Evolutionary conservation across 2,797 vertebrate species (phyloP), one percentile per base, ranked within the genome.

Genomic region (Oreonectes daqikongensis): DNA sequence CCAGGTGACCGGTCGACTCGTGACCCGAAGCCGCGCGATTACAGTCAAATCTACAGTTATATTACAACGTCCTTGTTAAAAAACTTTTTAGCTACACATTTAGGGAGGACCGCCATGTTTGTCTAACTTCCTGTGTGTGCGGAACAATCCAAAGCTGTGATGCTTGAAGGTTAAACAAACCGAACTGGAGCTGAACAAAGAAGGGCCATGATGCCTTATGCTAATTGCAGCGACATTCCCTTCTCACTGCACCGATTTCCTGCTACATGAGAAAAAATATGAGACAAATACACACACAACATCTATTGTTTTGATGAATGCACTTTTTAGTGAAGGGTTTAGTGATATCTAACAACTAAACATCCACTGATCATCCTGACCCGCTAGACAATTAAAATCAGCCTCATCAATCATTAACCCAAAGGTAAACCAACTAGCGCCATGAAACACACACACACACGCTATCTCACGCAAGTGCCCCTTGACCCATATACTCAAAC

Each of bases 221-320:
- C 46, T 80, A 83, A 85, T 82, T 85, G 76, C 50, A 75, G 69
- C 14, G 26, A 50, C 57, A 35, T 81, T 66, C 10, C 63, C 61
- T 14, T 17, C 71, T 77, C 75, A 38, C 75, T 64, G 63, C 50
- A 30, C 65, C 63, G 8, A 82, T 85, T 84, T 84, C 79, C 81
- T 79, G 66, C 84, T 84, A 82, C 84, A 80, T 78, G 69, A 77
- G 46, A 57, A 53, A 57, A 74, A 38, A 79, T 44, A 66, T 24
- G 69, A 68, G 60, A 38, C n/a, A 17, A 63, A 88, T 61, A 84
- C 60, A 84, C 72, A 89, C 68, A 64, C 83, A 84, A 71, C 55
- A 32, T 28, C 80, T 59, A 83, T 86, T 87, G 86, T 91, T 88
- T 64, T 38, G 44, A 73, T 71, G 61, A 69, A 70, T 69, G 72